Base-by-base conservation (phyloP, 2,888 invertebrate species). In the Sarcophaga caerulescens region DNA sequence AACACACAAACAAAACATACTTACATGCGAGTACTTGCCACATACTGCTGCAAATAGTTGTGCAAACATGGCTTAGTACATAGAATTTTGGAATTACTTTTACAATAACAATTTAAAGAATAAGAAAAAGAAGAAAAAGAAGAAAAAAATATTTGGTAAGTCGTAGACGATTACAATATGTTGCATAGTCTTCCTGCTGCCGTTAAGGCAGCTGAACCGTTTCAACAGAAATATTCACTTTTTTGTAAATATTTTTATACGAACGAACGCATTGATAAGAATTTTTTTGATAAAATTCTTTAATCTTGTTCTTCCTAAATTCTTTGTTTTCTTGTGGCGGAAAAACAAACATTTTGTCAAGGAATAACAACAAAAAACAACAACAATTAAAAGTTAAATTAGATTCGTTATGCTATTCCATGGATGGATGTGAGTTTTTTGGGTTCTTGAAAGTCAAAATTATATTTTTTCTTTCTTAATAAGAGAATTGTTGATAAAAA, bases 261-360 rank as follows among this genome's bases (percentile, higher is more conserved):
- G 19, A 14, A 52, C 25, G 19, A 14, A 52, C 23, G 47, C 21
- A 23, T 57, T 76, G 85, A 85, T 85, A 85, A 85, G 66, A 73
- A 71, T 79, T 75, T 71, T 25, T n/a, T 14, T 76, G 82, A 85
- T 85, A 85, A 85, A 82, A 82, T 82, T 68, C 14, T 79, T 80
- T 78, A 68, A 68, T 83, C 83, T 85, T 85, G 79, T 79, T 85
- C 19, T 23, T 52, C 62, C 66, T 74, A 70, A 81, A 63, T 57
- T 52, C 52, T 52, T 1, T 10, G 35, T 8, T 68, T 62, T n/a
- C 66, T 25, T 44, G 44, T n/a, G 2, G 2, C 6, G 45, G 23
- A 69, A 69, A 78, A 60, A 21, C 12, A 70, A 35, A 62, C 66
- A 63, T 60, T 60, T 60, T 52, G 17, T 52, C 1, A 17, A 52